Conservation (phyloP, 2,113 vertebrate genomes). For the Lichenostomus cassidix region DNA sequence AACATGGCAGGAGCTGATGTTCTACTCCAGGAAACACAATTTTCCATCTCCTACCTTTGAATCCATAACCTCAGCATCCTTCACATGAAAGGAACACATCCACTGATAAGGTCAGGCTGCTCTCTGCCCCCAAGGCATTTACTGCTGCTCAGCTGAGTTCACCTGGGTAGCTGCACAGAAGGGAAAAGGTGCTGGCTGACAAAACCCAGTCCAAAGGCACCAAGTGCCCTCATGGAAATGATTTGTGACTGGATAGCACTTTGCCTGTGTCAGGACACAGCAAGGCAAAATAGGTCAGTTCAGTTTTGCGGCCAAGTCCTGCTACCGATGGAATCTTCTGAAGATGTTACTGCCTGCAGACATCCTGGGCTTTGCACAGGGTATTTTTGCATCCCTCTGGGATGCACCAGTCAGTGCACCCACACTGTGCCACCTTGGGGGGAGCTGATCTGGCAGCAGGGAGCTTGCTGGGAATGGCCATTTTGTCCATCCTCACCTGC, state of each 20-base stretch:
- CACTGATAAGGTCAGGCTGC: not conserved
- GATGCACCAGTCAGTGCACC: accelerated
- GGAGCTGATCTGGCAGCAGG: not conserved
- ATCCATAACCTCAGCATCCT: not conserved
- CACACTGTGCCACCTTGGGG: accelerated
- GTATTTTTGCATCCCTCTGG: not conserved
- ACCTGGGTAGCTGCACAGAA: not conserved
- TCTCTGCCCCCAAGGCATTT: not conserved
- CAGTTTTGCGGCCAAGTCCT: not conserved
- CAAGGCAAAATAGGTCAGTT: not conserved
- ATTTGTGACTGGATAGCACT: not conserved
- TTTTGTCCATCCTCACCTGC: not conserved
- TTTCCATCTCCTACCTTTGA: not conserved
- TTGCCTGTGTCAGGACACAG: not conserved
- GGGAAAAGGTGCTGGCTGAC: not conserved
- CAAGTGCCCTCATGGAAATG: not conserved
- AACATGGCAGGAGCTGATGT: accelerated
- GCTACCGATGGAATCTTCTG: not conserved
- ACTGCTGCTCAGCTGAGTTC: not conserved
- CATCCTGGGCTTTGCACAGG: not conserved
- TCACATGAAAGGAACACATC: not conserved
- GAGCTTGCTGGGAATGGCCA: not conserved
- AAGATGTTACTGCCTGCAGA: not conserved
- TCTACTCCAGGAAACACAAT: not conserved
- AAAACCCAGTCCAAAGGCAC: not conserved